Conservation (phyloP, 1,140 invertebrate species). For the Globodera rostochiensis region DNA sequence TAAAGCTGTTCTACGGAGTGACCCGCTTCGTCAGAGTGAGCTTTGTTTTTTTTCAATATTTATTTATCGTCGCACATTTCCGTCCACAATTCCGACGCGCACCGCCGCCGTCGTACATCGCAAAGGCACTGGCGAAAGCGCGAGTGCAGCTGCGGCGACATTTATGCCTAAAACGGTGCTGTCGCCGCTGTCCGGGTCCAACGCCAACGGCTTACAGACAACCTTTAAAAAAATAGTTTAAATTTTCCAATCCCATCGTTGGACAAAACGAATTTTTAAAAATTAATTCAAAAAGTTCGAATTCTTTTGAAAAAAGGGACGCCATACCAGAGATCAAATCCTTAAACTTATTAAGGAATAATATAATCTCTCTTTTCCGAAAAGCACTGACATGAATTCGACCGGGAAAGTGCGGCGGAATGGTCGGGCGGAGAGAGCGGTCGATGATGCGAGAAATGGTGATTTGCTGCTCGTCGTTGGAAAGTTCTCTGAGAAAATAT, state of each 20-base stretch:
- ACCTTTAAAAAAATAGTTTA: slow-evolving; percentile 66
- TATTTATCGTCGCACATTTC: slow-evolving; percentile 59
- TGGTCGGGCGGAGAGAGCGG: slow-evolving; percentile 84
- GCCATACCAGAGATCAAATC: too few species aligned
- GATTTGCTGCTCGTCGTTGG: slow-evolving; percentile 26
- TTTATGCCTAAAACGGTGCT: slow-evolving; percentile 90
- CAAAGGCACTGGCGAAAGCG: slow-evolving; percentile 94
- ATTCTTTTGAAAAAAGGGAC: too few species aligned
- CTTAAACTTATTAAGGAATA: too few species aligned
- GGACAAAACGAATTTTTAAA: too few species aligned
- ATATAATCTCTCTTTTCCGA: too few species aligned
- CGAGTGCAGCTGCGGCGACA: slow-evolving; percentile 88
- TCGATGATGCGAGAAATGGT: slow-evolving; percentile 84
- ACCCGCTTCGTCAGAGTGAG: too few species aligned
- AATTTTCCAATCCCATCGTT: too few species aligned
- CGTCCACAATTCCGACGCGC: slow-evolving; percentile 77
- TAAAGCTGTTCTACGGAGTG: too few species aligned
- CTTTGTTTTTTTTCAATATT: background rate
- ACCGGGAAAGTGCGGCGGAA: slow-evolving; percentile 76
- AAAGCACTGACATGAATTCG: slow-evolving; percentile 76
- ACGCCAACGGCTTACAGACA: slow-evolving; percentile 87
- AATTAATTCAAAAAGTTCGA: too few species aligned
- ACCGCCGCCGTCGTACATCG: slow-evolving; percentile 91
- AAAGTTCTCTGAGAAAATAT: background rate
- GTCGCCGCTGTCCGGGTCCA: slow-evolving; percentile 80